phyloP scores from a whole-genome alignment of 2,797 vertebrate species.

The Phataginus tetradactyla region DNA sequence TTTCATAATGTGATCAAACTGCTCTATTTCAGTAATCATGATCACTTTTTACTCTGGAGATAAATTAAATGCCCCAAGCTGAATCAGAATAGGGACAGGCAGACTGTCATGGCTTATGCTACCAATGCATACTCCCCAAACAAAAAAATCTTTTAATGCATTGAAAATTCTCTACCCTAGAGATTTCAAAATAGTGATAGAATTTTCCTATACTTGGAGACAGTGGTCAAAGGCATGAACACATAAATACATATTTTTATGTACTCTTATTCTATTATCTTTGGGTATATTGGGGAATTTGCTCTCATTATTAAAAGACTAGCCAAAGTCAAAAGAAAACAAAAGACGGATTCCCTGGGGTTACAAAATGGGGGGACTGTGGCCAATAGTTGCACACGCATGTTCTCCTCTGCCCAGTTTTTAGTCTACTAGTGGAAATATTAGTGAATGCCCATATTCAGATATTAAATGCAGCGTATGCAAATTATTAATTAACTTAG shows the following conservation, averaged over 20 bases:
- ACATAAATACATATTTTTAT: neutral
- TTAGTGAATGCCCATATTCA: slow-evolving; percentile 24
- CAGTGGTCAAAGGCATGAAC: neutral
- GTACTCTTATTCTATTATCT: neutral
- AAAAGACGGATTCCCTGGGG: neutral
- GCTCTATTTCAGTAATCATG: slow-evolving; percentile 12
- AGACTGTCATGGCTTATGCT: neutral
- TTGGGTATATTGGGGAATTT: neutral
- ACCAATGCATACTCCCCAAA: neutral
- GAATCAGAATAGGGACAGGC: neutral
- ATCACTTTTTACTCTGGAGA: slow-evolving; percentile 1
- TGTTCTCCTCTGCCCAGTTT: neutral
- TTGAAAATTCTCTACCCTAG: slow-evolving; percentile 13
- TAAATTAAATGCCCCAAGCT: slow-evolving; percentile 42
- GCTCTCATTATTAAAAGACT: slow-evolving; percentile 33
- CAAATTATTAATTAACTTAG: neutral
- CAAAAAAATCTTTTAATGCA: neutral
- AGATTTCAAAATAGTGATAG: slow-evolving; percentile 42
- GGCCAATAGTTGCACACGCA: neutral
- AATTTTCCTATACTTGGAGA: slow-evolving; percentile 30
- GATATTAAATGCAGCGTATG: neutral
- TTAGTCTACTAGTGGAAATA: slow-evolving; percentile 33
- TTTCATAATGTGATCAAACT: slow-evolving; percentile 27
- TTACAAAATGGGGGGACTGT: neutral
- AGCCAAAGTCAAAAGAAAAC: slow-evolving; percentile 9